Base-by-base conservation (phyloP, 2,113 vertebrate genomes). In the Oryzias celebensis region DNA sequence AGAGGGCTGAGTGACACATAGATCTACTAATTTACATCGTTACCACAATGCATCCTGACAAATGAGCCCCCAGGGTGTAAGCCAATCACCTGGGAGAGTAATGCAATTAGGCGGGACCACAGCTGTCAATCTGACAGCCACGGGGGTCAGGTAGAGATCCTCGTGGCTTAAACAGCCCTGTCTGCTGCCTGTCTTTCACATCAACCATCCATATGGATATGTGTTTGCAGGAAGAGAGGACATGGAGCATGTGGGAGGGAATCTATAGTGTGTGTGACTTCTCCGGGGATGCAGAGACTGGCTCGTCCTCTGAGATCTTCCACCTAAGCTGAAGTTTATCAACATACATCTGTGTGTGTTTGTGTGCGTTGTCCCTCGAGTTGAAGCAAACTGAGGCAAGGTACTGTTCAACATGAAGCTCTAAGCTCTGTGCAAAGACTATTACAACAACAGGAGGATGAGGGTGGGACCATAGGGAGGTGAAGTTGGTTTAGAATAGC, bases 61-160 rank as follows among this genome's bases (percentile, higher is more conserved):
- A 90, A 90, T 88, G 89, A 90, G 87, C 79, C 92, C 83, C 90
- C 76, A 66, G 90, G 91, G 90, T 75, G 71, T n/a, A 73, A 76
- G 86, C 84, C 84, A 88, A 90, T 90, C 87, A 87, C 83, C 83
- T 83, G 88, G 90, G 90, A 90, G 82, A 79, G 85, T 92, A 92
- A 93, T 92, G 89, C 88, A 92, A 93, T 92, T 93, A 91, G 87
- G 86, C 60, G 78, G 85, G 81, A 90, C 88, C 88, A 82, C 66
- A 87, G 87, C 88, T 92, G 90, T 91, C 91, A 90, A 81, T 93
- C 91, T 87, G 52, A 68, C 76, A 83, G 75, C 86, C 78, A 83
- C 18, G 57, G 77, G 79, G 82, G 83, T 87, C 86, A 87, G 73
- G 75, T 75, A 83, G 77, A 50, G 69, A 71, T 0, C 82, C 89